Conservation (phyloP, 2,113 vertebrate genomes). For the Seriola quinqueradiata region DNA sequence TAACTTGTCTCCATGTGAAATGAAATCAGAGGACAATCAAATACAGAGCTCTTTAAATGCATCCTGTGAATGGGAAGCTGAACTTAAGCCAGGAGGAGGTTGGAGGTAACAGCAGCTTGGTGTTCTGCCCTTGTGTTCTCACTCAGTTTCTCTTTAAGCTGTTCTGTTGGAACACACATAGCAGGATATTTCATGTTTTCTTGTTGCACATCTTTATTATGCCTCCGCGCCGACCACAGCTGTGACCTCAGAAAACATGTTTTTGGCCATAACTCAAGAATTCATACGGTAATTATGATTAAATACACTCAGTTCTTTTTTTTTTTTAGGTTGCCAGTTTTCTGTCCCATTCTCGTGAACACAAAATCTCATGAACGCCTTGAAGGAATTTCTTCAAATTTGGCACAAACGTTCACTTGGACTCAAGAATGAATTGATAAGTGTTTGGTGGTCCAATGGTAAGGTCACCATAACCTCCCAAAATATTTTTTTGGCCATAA, state of each 20-base stretch:
- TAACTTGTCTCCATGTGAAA: conserved; percentile 32
- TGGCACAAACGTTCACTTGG: not conserved
- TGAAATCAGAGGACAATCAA: conserved; percentile 44
- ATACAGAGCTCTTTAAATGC: conserved; percentile 42
- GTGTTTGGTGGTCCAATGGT: not conserved
- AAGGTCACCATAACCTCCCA: not conserved
- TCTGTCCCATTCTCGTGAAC: not conserved
- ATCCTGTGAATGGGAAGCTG: conserved; percentile 44
- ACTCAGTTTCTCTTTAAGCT: conserved; percentile 44
- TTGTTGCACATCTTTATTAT: conserved; percentile 53
- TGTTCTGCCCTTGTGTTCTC: conserved; percentile 36
- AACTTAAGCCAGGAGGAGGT: conserved; percentile 47
- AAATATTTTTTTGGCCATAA: not conserved
- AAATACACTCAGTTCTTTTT: too few species aligned
- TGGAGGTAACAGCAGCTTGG: conserved; percentile 48
- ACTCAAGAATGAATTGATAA: not conserved
- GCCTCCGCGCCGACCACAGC: conserved; percentile 8
- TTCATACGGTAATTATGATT: too few species aligned
- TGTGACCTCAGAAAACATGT: not conserved
- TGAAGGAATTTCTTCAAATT: too few species aligned
- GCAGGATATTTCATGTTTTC: conserved; percentile 55
- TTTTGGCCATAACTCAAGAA: too few species aligned
- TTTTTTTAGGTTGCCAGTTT: too few species aligned
- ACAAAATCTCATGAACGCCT: too few species aligned
- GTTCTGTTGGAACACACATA: conserved; percentile 51